phyloP scores from a whole-genome alignment of 2,113 vertebrate species.

The Protobothrops flavoviridis region DNA sequence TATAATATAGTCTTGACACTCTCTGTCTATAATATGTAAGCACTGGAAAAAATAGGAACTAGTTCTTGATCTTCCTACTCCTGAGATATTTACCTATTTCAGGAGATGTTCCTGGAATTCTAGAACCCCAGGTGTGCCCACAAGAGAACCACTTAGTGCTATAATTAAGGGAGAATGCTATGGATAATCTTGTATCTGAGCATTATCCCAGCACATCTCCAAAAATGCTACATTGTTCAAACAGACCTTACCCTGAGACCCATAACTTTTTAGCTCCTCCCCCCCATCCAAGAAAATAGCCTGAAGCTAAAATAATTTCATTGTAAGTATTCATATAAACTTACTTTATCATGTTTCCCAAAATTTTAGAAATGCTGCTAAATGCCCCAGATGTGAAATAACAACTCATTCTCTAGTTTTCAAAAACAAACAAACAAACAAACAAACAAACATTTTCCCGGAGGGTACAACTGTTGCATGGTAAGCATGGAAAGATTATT shows the following conservation, averaged over 20 bases:
- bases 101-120: not conserved
- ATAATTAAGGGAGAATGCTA: not conserved
- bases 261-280: not conserved
- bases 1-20: rapidly evolving
- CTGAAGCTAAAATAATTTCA: not conserved
- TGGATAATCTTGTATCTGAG: not conserved
- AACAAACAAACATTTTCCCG: not conserved
- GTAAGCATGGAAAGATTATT: not conserved
- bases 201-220: not conserved
- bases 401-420: not conserved
- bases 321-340: not conserved
- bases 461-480: not conserved
- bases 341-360: not conserved
- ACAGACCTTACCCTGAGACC: not conserved
- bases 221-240: not conserved
- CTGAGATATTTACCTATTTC: not conserved
- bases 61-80: not conserved
- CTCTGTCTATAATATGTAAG: not conserved
- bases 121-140: not conserved
- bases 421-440: not conserved
- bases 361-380: not conserved
- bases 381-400: not conserved
- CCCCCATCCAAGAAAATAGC: not conserved
- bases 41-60: not conserved
- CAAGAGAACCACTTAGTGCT: not conserved